Base-by-base conservation (phyloP, 2,797 vertebrate species). In the Ctenochaetus hawaiiensis region DNA sequence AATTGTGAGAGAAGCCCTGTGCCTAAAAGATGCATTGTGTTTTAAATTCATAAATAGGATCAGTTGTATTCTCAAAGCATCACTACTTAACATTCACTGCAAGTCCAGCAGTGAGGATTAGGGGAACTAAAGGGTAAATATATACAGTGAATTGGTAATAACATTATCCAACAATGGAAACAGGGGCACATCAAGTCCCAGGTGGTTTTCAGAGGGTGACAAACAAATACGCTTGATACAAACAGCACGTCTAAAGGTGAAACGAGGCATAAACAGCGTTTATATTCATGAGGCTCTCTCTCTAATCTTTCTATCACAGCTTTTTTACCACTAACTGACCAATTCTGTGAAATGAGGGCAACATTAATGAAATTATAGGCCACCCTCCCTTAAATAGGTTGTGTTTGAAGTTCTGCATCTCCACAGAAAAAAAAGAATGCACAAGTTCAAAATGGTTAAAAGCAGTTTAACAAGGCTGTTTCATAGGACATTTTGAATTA, bases 81-180 rank as follows among this genome's bases (percentile, higher is more conserved):
- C 56, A 12, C 61, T 65, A 11, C 49, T 89, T 82, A 26, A 78
- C 67, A 87, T 85, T 87, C 79, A 75, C 8, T 12, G 52, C 61
- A 70, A 61, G 67, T 60, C 66, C 67, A 48, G 47, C 49, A 20
- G 56, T 67, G 54, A 79, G 59, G 78, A 88, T 84, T 83, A 84
- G 30, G 63, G 67, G 64, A 89, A 77, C 59, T 62, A 72, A 78
- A 83, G 78, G 78, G 75, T 87, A 83, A 88, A 90, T 77, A 67
- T 78, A 87, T 87, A 89, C 75, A 77, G 76, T 67, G 72, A 87
- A 72, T 81, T 0, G 20, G 64, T 83, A 77, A 86, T 88, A 80
- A 71, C 76, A 73, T 87, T 77, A 84, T 73, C 64, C 76, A 83
- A 76, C 79, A 82, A 65, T 72, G 72, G 53, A 80, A 77, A 78